Percentiles rank a stretch among this genome's conserved stretches.
Evolutionary conservation across 2,797 vertebrate species (phyloP).

Genomic region (Mycteria americana): DNA sequence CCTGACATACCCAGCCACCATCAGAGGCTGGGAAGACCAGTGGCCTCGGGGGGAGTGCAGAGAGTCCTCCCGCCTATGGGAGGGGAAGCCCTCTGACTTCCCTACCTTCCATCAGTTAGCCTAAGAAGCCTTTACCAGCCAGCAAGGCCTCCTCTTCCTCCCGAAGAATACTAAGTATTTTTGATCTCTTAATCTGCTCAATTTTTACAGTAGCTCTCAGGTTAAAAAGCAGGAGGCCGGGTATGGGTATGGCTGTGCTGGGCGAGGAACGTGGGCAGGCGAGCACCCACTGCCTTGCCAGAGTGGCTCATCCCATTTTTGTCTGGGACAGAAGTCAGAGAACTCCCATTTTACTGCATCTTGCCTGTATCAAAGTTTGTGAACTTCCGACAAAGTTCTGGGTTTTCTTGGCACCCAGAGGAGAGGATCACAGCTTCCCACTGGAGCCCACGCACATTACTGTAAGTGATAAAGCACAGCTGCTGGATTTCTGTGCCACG

Average conservation of each 20-base stretch:
- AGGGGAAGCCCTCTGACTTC: background rate
- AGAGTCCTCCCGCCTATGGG: background rate
- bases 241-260: fast-evolving
- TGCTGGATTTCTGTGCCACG: background rate
- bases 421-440: background rate
- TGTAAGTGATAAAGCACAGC: background rate
- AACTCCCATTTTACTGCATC: background rate
- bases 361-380: background rate
- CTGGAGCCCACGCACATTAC: background rate
- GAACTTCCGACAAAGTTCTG: background rate
- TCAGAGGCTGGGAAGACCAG: background rate
- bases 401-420: background rate
- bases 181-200: background rate
- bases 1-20: fast-evolving
- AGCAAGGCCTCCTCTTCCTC: background rate
- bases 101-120: background rate
- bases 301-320: fast-evolving
- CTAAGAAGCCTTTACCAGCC: background rate
- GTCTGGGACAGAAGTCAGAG: background rate
- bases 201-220: background rate
- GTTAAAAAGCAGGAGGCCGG: background rate
- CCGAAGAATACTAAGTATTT: background rate
- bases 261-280: fast-evolving
- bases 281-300: fast-evolving
- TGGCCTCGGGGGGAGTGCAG: fast-evolving